Base-by-base conservation (phyloP, 1,140 invertebrate genomes). In the Metopolophium dirhodum region DNA sequence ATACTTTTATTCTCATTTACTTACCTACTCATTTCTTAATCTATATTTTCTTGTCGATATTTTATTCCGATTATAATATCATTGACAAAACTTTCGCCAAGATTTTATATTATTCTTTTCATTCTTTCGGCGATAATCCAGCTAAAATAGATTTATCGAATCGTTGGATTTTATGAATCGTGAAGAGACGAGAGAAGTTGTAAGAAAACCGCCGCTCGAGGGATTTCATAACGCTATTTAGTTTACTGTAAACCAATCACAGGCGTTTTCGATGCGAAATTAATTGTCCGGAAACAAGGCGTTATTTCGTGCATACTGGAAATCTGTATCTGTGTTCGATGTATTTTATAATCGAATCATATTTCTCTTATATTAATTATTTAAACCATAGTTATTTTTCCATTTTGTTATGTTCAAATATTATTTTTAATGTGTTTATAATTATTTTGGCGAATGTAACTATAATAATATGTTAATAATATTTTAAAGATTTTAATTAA, bases 171-270 rank as follows among this genome's bases (percentile, higher is more conserved):
- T 57, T 57, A 57, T 37, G 88, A 90, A 57, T 57, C n/a, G 51
- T 57, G 35, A 37, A 57, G 22, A 57, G 51, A 90, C n/a, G 11
- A 41, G 11, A 37, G 35, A 41, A 57, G 35, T 41, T 41, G 7
- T 35, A 47, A 88, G 30, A 22, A 47, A 47, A 49, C 47, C 30
- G 1, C 49, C 26, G 88, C 51, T 14, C 9, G 2, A 57, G 3
- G 8, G n/a, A 41, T 41, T 90, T 41, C 45, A 49, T 49, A 51
- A 35, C 20, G 47, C 51, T 88, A 88, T 88, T 35, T 51, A n/a
- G 47, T 88, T 90, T 89, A 41, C 35, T 41, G 87, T 57, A 57
- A 90, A 57, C 35, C 88, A 57, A 88, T 35, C 85, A 86, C 85
- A 86, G 7, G 18, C 26, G 23, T 57, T 90, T 90, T 37, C 51